Evolutionary conservation across 2,797 vertebrate genomes (phyloP).

Genomic region (Channallabes apus): DNA sequence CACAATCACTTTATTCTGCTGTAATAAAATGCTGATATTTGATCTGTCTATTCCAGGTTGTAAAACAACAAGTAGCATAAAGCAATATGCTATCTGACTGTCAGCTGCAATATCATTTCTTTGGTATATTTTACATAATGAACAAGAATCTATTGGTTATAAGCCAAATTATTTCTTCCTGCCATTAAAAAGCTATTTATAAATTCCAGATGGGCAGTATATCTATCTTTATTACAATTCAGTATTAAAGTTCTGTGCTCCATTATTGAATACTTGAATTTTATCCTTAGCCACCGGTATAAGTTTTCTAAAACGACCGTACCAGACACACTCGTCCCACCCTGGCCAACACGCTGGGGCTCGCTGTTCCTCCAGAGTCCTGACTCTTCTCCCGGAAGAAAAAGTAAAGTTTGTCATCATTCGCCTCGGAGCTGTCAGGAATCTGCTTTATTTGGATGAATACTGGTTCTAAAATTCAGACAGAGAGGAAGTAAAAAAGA

Average conservation of each 20-base stretch:
- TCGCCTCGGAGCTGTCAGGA: constrained; percentile 79
- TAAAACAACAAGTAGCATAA: not conserved
- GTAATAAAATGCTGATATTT: not conserved
- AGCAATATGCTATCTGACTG: not conserved
- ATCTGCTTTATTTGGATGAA: constrained; percentile 81
- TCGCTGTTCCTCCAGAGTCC: constrained; percentile 73
- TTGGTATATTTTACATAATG: not conserved
- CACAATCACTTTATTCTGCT: not conserved
- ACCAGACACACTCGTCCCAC: constrained; percentile 85
- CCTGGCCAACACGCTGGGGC: constrained; percentile 74
- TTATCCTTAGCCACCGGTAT: not conserved
- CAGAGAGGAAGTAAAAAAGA: not conserved
- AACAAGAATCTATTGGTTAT: not conserved
- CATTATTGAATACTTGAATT: not conserved
- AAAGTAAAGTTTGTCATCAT: constrained; percentile 84
- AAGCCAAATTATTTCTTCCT: not conserved
- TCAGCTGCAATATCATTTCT: not conserved
- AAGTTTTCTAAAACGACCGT: constrained; percentile 50
- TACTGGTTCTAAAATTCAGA: constrained; percentile 72
- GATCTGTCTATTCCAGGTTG: not conserved
- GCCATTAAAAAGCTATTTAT: not conserved
- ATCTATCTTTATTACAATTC: not conserved
- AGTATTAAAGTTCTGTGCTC: not conserved
- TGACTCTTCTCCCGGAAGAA: constrained; percentile 83
- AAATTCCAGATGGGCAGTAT: not conserved